These are phyloP conservation scores for Danionella cerebrum DNA, from an alignment of 2,113 vertebrate genomes.

Conservation along the genomic window DNA sequence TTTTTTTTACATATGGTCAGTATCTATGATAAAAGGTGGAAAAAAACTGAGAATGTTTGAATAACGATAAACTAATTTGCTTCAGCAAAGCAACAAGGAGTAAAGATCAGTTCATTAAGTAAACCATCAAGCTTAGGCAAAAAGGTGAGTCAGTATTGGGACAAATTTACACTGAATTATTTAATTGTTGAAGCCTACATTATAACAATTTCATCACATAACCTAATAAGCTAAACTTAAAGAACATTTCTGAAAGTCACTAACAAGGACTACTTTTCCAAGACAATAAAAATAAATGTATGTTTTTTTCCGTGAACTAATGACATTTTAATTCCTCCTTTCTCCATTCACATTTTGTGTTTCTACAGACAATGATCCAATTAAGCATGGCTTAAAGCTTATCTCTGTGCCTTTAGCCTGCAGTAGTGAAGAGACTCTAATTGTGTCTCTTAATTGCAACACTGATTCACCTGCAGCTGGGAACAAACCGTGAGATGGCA, in stretches of 20 bases:
- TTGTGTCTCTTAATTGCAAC: conserved; percentile 44
- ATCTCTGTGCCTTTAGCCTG: conserved; percentile 54
- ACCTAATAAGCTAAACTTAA: too few species aligned
- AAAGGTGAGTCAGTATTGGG: not conserved
- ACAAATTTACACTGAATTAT: conserved; percentile 19
- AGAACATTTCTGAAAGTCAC: not conserved
- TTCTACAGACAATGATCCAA: conserved; percentile 59
- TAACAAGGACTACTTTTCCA: not conserved
- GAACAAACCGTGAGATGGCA: conserved; percentile 14
- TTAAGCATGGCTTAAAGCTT: conserved; percentile 51
- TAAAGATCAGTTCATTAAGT: conserved; percentile 8
- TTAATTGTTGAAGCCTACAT: conserved; percentile 10
- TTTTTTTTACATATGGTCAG: too few species aligned
- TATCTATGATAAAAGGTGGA: too few species aligned
- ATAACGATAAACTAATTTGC: not conserved
- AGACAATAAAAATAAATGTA: conserved; percentile 26
- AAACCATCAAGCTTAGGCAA: conserved; percentile 11
- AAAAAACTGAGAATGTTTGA: too few species aligned
- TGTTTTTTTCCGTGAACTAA: conserved; percentile 12
- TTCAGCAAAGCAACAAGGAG: conserved; percentile 23
- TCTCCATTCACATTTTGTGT: conserved; percentile 37
- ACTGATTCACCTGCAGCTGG: conserved; percentile 46
- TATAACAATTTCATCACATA: too few species aligned
- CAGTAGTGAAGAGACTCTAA: conserved; percentile 48
- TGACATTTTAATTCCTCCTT: conserved; percentile 39